phyloP scores from a whole-genome alignment of 2,888 invertebrate genomes.

The Aquatica leii region DNA sequence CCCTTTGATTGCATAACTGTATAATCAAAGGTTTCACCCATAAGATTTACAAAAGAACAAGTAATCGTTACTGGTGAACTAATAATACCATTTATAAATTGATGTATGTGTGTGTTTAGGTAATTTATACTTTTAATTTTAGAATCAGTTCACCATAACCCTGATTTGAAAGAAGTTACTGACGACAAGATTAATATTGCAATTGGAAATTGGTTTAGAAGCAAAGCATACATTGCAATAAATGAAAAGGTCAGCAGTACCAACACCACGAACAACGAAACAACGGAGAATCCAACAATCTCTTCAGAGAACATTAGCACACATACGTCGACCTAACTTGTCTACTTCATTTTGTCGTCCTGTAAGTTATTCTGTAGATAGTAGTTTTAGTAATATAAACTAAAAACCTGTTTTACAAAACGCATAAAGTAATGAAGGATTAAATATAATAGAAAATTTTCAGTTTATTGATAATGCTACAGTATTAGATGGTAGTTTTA shows the following conservation, averaged over 20 bases:
- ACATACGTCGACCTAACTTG: conserved; percentile 5
- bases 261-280: conserved; percentile 4
- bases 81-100: too few relatives aligned
- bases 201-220: conserved; percentile 4
- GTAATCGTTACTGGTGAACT: too few relatives aligned
- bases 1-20: too few relatives aligned
- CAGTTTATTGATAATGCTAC: conserved; percentile 1
- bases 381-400: conserved; percentile 3
- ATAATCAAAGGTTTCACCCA: too few relatives aligned
- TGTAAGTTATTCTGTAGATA: neutral
- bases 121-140: conserved; percentile 1
- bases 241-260: conserved; percentile 4
- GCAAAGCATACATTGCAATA: conserved; percentile 3
- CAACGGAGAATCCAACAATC: neutral
- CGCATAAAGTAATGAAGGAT: neutral
- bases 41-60: too few relatives aligned
- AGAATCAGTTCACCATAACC: neutral
- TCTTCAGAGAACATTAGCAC: conserved; percentile 2
- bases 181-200: conserved; percentile 3
- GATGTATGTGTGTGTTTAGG: too few relatives aligned
- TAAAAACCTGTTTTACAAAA: neutral
- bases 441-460: conserved; percentile 1
- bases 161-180: conserved; percentile 1
- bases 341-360: conserved; percentile 1
- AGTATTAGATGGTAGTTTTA: neutral